Evolutionary conservation across 2,888 invertebrate species (phyloP).

Genomic region (Acanthosepion pharaonis): DNA sequence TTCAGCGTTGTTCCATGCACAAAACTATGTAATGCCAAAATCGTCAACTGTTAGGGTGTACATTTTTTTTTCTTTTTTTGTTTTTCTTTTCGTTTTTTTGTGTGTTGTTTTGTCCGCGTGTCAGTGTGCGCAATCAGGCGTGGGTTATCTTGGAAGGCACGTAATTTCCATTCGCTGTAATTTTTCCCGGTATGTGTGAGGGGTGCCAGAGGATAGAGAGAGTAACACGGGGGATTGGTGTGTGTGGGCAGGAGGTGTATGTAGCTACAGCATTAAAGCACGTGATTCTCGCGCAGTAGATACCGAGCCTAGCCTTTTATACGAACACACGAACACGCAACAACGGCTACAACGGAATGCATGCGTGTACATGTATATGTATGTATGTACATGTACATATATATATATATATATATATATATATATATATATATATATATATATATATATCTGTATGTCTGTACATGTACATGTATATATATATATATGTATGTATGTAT

Average conservation of each 20-base stretch:
- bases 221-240: neutral
- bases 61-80: too few species aligned
- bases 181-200: neutral
- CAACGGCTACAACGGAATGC: neutral
- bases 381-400: neutral
- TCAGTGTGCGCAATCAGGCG: neutral
- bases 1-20: too few species aligned
- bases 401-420: neutral
- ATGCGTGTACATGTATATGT: neutral
- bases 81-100: neutral
- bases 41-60: too few species aligned
- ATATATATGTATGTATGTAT: neutral
- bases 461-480: neutral
- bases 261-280: neutral
- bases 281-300: neutral
- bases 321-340: neutral
- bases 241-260: neutral
- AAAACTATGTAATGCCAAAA: too few species aligned
- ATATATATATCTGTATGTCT: neutral
- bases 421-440: neutral
- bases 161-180: conserved; percentile 16
- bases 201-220: neutral
- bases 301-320: neutral
- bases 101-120: neutral
- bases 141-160: neutral